Evolutionary conservation across 2,888 invertebrate genomes (phyloP).

Genomic region (Ormyrus nitidulus): DNA sequence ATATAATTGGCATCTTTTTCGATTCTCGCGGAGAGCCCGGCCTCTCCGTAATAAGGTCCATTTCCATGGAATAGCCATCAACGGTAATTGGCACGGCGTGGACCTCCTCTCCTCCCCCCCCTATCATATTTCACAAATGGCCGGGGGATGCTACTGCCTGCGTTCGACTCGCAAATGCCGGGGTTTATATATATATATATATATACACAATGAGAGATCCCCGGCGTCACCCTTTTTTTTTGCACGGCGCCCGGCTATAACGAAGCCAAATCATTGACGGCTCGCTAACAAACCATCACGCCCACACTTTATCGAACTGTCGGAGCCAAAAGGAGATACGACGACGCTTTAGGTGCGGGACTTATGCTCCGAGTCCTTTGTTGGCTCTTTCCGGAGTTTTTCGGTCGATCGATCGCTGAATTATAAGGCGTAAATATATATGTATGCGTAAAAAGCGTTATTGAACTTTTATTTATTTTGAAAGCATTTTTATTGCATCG

Average conservation of each 20-base stretch:
- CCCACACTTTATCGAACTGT: constrained; percentile 42
- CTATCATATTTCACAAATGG: constrained; percentile 72
- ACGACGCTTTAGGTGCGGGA: not conserved
- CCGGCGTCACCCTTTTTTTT: constrained; percentile 67
- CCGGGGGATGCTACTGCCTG: constrained; percentile 60
- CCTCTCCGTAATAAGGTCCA: constrained; percentile 72
- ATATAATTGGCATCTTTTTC: constrained; percentile 62
- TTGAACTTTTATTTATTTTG: no score
- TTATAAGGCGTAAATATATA: no score
- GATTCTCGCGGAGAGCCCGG: constrained; percentile 24
- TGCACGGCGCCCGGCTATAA: constrained; percentile 62
- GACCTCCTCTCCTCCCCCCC: constrained; percentile 59
- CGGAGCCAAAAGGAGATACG: not conserved
- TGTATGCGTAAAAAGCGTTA: no score
- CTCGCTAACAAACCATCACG: constrained; percentile 70
- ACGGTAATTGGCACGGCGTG: constrained; percentile 71
- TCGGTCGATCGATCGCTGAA: no score
- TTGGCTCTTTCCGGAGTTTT: no score
- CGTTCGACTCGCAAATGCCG: constrained; percentile 65
- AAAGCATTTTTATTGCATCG: no score
- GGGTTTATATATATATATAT: constrained; percentile 65
- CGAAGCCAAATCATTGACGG: constrained; percentile 70
- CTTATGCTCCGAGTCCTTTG: constrained; percentile 1
- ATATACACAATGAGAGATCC: constrained; percentile 54
- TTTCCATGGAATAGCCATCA: constrained; percentile 75